Evolutionary conservation across 2,113 vertebrate genomes (phyloP).

Genomic region (Xiphophorus maculatus): DNA sequence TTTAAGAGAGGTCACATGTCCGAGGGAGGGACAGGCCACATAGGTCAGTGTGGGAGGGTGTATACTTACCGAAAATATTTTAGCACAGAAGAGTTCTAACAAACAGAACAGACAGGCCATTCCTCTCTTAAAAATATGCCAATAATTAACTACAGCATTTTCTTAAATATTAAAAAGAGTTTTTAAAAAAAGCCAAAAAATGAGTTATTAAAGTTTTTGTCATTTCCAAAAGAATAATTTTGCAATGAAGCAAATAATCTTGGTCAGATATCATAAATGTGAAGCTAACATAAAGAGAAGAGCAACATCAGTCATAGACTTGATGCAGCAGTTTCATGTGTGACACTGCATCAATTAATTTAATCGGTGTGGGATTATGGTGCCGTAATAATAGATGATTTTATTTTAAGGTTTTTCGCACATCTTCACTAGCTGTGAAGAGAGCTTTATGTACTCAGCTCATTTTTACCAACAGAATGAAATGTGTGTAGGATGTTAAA

Average conservation of each 20-base stretch:
- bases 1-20: conserved; percentile 11
- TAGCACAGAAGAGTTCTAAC: conserved; percentile 1
- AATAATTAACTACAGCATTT: neutral
- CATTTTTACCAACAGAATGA: neutral
- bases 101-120: neutral
- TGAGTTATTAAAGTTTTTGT: neutral
- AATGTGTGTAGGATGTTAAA: neutral
- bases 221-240: no score
- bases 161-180: neutral
- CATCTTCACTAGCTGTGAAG: neutral
- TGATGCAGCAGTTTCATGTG: no score
- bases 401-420: neutral
- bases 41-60: neutral
- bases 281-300: no score
- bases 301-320: no score
- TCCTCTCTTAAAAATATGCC: neutral
- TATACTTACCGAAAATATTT: conserved; percentile 4
- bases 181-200: neutral
- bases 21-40: neutral
- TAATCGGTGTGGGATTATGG: neutral
- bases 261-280: no score
- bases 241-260: no score
- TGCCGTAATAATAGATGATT: neutral
- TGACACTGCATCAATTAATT: no score
- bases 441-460: neutral